Conservation (phyloP, 2,113 vertebrate species). For the Sorex araneus region DNA sequence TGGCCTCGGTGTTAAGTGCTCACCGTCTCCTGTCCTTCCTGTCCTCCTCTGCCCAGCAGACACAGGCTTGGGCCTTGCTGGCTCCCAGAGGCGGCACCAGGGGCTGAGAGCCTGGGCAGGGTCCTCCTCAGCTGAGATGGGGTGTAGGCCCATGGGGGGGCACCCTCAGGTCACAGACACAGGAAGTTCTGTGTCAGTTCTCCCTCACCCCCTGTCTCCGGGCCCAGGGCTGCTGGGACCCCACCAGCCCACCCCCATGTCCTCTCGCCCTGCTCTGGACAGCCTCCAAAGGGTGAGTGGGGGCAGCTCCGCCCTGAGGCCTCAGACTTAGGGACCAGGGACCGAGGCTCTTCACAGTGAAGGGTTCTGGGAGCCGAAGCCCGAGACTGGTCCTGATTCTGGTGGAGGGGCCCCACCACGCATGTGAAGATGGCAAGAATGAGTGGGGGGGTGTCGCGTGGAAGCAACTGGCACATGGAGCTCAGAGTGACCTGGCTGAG, state of each 20-base stretch:
- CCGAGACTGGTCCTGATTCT: background rate
- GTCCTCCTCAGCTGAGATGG: background rate
- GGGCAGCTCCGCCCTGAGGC: background rate
- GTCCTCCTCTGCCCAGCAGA: background rate
- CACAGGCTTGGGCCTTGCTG: background rate
- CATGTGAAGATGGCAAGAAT: background rate
- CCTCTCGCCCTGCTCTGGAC: background rate
- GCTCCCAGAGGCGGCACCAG: accelerated
- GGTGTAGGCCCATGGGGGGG: background rate
- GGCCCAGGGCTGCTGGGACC: background rate
- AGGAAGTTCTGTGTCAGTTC: background rate
- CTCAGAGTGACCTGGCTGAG: background rate
- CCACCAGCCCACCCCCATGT: background rate
- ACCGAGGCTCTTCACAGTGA: background rate
- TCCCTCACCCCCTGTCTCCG: background rate
- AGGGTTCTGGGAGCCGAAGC: background rate
- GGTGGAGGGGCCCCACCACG: background rate
- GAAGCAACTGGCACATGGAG: too few relatives aligned
- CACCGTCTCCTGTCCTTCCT: background rate
- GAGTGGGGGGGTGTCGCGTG: accelerated
- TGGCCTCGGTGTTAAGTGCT: background rate
- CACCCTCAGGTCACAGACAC: background rate
- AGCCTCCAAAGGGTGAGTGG: background rate
- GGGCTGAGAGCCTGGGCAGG: background rate
- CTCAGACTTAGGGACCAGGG: background rate